Conservation (phyloP, 2,797 vertebrate species). For the Sebastes hubbsi region DNA sequence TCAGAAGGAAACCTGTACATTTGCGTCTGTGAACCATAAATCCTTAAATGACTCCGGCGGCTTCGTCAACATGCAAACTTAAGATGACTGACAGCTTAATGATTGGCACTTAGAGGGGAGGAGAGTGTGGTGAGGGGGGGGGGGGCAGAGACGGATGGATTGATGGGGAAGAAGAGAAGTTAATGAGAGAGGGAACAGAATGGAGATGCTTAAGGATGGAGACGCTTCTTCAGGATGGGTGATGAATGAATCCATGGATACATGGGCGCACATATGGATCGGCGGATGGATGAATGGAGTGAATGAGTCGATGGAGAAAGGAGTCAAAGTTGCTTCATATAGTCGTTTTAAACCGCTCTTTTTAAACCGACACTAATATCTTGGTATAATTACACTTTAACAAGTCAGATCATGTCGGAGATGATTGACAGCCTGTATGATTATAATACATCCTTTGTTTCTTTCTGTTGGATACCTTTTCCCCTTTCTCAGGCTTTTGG, state of each 20-base stretch:
- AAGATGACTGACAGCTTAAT: constrained; percentile 70
- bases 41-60: constrained; percentile 33
- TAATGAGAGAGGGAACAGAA: constrained; percentile 61
- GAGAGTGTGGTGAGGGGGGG: neutral
- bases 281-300: constrained; percentile 39
- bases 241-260: constrained; percentile 51
- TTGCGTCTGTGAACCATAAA: constrained; percentile 54
- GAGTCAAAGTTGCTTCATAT: constrained; percentile 2
- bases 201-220: constrained; percentile 45
- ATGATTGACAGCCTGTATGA: neutral
- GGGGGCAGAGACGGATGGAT: constrained; percentile 46
- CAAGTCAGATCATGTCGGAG: neutral
- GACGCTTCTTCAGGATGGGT: constrained; percentile 39
- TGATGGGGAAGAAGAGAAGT: constrained; percentile 53
- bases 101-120: constrained; percentile 67
- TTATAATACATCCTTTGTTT: neutral
- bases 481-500: neutral
- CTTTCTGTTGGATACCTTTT: neutral
- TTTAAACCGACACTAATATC: neutral
- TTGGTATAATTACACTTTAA: neutral
- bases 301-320: constrained; percentile 14
- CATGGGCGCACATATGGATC: constrained; percentile 44
- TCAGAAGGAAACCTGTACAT: constrained; percentile 49
- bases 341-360: neutral
- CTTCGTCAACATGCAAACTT: constrained; percentile 53